Evolutionary conservation across 1,140 invertebrate genomes (phyloP), one percentile per base, ranked within the genome.

Genomic region (Drosophila lacertosa): DNA sequence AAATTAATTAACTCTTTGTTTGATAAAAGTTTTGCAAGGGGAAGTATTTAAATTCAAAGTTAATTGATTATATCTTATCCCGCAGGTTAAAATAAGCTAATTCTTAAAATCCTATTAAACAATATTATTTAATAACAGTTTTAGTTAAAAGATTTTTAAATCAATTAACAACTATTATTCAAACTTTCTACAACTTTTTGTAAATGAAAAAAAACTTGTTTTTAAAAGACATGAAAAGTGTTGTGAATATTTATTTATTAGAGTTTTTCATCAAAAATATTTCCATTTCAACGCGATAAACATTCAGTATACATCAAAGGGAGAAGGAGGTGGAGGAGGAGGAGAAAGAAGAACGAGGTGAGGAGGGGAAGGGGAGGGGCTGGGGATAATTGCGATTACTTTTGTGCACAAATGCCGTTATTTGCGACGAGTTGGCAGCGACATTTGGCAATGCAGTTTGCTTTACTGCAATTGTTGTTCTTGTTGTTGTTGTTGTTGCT

Each of bases 341-440:
- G 33, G 4, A 37, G 51, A 63, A 76, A n/a, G n/a, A n/a, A n/a
- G n/a, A n/a, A n/a, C n/a, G n/a, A n/a, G n/a, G n/a, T n/a, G 2
- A 20, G 18, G 1, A 9, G 7, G 18, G 47, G 3, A 24, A 10
- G 16, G 6, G 40, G 24, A 26, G 11, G 11, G n/a, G n/a, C n/a
- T n/a, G n/a, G 16, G 20, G 2, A 39, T 58, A 64, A 77, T 64
- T 62, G 63, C 57, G 53, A 57, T 68, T 73, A 73, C 63, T 76
- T 77, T 55, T 15, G 22, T 1, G 35, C 2, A 9, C n/a, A 48
- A 39, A 35, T 32, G 29, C 37, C 29, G 16, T 44, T 44, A 44
- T 44, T 18, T 15, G n/a, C 37, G 40, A 29, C 39, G 42, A 37
- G 29, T 64, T 55, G 48, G 20, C 37, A 50, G 51, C 53, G 54